Percentiles rank a stretch among this genome's conserved stretches.
These are phyloP conservation scores for Danaus melanippus DNA, from an alignment of 1,140 invertebrate species.

Conservation along the genomic window DNA sequence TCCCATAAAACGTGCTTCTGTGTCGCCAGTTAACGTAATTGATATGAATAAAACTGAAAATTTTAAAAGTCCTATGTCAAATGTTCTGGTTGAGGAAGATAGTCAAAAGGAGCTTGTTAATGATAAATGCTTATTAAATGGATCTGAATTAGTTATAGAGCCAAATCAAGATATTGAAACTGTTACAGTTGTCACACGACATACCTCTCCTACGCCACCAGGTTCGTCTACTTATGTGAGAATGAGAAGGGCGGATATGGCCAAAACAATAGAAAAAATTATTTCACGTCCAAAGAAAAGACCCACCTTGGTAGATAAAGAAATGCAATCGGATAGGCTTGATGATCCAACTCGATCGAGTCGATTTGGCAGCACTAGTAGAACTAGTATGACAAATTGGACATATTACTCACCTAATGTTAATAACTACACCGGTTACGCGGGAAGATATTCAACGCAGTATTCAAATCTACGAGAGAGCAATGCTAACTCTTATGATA, in stretches of 20 bases:
- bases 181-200: slow-evolving; percentile 78
- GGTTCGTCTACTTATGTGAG: slow-evolving; percentile 77
- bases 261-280: slow-evolving; percentile 79
- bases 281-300: slow-evolving; percentile 73
- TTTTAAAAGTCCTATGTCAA: slow-evolving; percentile 29
- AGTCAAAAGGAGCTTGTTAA: slow-evolving; percentile 31
- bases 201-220: slow-evolving; percentile 83
- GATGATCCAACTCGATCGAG: slow-evolving; percentile 77
- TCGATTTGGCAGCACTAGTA: slow-evolving; percentile 73
- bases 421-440: slow-evolving; percentile 64
- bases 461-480: slow-evolving; percentile 50
- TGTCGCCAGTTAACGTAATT: slow-evolving; percentile 41
- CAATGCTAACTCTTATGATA: slow-evolving; percentile 35
- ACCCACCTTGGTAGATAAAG: slow-evolving; percentile 75
- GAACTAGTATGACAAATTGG: slow-evolving; percentile 75
- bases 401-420: slow-evolving; percentile 77
- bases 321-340: slow-evolving; percentile 78
- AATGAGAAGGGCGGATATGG: slow-evolving; percentile 78
- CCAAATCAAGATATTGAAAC: slow-evolving; percentile 52
- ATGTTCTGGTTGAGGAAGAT: slow-evolving; percentile 19
- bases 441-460: slow-evolving; percentile 63
- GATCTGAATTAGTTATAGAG: slow-evolving; percentile 10
- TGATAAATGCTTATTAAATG: slow-evolving; percentile 14
- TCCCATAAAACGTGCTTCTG: slow-evolving; percentile 39
- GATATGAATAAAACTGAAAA: slow-evolving; percentile 36